These are phyloP conservation scores for Loripinus fragilis DNA, from an alignment of 2,888 invertebrate genomes.

Conservation along the genomic window DNA sequence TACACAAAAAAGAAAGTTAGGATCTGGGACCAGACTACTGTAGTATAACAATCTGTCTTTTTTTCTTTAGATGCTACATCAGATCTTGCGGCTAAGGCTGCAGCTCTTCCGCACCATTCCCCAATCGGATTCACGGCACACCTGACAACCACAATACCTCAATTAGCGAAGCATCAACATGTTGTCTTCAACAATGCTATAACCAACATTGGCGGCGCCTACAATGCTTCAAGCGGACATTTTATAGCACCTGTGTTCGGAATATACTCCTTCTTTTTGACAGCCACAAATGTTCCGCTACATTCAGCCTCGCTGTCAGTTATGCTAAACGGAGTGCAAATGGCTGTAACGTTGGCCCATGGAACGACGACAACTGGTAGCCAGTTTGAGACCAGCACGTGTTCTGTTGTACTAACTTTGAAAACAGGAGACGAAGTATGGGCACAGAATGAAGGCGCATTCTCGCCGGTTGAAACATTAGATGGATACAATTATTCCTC, in stretches of 20 bases:
- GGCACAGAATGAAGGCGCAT: conserved; percentile 47
- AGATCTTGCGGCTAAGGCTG: conserved; percentile 32
- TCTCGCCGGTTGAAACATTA: conserved; percentile 36
- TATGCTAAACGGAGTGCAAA: conserved; percentile 33
- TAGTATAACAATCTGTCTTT: neutral
- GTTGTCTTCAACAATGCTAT: conserved; percentile 40
- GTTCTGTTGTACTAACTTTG: conserved; percentile 22
- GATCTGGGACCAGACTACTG: neutral
- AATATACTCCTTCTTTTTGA: conserved; percentile 46
- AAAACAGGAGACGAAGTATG: conserved; percentile 47
- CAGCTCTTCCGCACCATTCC: conserved; percentile 14
- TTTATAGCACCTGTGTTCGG: conserved; percentile 42
- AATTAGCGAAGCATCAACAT: conserved; percentile 35
- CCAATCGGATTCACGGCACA: conserved; percentile 48
- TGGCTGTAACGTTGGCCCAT: conserved; percentile 32
- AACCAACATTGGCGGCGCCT: conserved; percentile 42
- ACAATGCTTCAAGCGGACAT: conserved; percentile 27
- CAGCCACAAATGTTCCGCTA: conserved; percentile 37
- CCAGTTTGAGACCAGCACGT: conserved; percentile 44
- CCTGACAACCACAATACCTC: conserved; percentile 37
- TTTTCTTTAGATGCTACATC: conserved; percentile 32
- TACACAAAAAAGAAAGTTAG: neutral
- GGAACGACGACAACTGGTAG: conserved; percentile 23
- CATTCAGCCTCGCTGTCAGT: conserved; percentile 40
- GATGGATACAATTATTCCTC: conserved; percentile 48